phyloP scores from a whole-genome alignment of 1,140 invertebrate species.

The Drosophila jambulina region DNA sequence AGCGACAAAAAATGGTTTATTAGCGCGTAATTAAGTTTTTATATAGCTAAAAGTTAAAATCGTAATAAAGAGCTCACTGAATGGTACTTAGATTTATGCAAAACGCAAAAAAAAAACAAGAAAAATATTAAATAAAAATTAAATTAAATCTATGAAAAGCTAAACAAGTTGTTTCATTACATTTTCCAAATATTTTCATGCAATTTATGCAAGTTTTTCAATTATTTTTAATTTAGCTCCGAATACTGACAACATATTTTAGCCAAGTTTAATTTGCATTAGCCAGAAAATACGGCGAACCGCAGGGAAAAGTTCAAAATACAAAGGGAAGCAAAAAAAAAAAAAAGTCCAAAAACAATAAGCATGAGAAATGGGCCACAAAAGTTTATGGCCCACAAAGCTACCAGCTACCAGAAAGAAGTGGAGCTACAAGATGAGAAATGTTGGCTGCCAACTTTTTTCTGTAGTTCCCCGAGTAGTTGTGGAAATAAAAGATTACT shows the following conservation, averaged over 20 bases:
- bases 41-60: constrained; percentile 24
- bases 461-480: constrained; percentile 45
- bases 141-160: constrained; percentile 31
- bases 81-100: constrained; percentile 23
- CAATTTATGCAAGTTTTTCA: constrained; percentile 59
- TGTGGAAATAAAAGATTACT: constrained; percentile 47
- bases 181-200: constrained; percentile 12
- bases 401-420: neutral
- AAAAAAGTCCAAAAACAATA: constrained; percentile 49
- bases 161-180: constrained; percentile 23
- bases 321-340: neutral
- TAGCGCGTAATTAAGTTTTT: constrained; percentile 40
- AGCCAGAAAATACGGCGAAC: constrained; percentile 37
- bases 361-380: constrained; percentile 49
- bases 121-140: constrained; percentile 24
- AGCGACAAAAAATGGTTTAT: constrained; percentile 18
- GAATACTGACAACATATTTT: constrained; percentile 37
- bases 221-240: constrained; percentile 60
- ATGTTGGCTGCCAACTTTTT: constrained; percentile 50
- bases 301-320: constrained; percentile 37
- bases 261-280: constrained; percentile 72
- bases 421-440: constrained; percentile 34
- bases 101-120: constrained; percentile 1
- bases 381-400: constrained; percentile 47
- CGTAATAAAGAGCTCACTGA: constrained; percentile 26